A percentile compares a stretch with the other conserved stretches of the same genome.
Evolutionary conservation across 2,888 invertebrate species (phyloP).

Genomic region (Zygaena filipendulae): DNA sequence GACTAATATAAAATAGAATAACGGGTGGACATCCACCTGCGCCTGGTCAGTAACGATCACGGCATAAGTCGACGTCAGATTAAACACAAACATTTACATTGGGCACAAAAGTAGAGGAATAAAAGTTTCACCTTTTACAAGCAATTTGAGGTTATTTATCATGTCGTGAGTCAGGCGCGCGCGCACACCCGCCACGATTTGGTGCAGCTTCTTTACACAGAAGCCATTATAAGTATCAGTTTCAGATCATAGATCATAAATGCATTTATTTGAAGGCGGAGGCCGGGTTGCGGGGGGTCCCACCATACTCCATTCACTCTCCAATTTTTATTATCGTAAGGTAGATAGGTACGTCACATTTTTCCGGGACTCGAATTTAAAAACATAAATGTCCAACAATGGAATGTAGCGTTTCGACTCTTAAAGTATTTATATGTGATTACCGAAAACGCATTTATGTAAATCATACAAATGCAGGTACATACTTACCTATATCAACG

Average conservation of each 20-base stretch:
- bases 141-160: constrained; percentile 64
- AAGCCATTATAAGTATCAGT: constrained; percentile 68
- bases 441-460: constrained; percentile 40
- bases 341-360: constrained; percentile 48
- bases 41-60: no score
- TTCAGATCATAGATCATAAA: constrained; percentile 69
- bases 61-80: constrained; percentile 45
- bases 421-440: constrained; percentile 41
- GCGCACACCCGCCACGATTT: constrained; percentile 36
- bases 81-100: constrained; percentile 56
- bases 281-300: constrained; percentile 55
- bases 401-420: constrained; percentile 40
- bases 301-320: constrained; percentile 45
- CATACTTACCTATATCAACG: constrained; percentile 30
- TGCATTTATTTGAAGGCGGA: constrained; percentile 47
- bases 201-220: constrained; percentile 62
- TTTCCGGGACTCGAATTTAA: constrained; percentile 42
- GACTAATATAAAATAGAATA: no score
- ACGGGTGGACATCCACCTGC: no score
- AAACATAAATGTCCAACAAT: constrained; percentile 47
- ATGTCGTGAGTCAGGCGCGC: constrained; percentile 30
- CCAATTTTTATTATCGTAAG: constrained; percentile 60
- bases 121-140: constrained; percentile 61
- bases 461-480: constrained; percentile 42
- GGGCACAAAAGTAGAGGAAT: constrained; percentile 45